These are phyloP conservation scores for Pollenia labialis DNA, from an alignment of 2,888 invertebrate genomes.

Conservation along the genomic window DNA sequence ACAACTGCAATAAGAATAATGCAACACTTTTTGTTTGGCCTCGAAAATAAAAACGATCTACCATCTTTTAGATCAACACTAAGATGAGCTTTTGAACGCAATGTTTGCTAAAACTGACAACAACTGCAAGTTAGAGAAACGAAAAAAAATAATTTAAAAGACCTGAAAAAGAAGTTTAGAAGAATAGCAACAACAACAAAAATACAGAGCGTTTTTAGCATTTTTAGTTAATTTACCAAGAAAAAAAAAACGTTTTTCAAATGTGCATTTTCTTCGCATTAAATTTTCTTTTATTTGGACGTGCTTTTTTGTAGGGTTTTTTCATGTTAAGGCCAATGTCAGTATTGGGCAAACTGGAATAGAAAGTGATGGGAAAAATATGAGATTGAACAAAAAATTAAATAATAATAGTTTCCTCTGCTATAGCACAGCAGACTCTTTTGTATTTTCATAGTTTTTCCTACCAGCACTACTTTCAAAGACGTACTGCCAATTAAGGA, in stretches of 20 bases:
- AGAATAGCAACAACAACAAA: background rate
- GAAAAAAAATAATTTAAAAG: slow-evolving; percentile 2
- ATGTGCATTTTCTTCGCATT: slow-evolving; percentile 73
- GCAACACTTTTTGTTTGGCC: slow-evolving; percentile 52
- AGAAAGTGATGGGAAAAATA: background rate
- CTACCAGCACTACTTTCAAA: too few relatives aligned
- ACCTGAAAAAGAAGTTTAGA: background rate
- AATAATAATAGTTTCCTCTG: too few relatives aligned
- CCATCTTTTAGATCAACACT: slow-evolving; percentile 49
- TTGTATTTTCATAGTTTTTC: too few relatives aligned
- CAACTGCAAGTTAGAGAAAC: background rate
- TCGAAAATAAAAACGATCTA: background rate
- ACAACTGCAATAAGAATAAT: slow-evolving; percentile 37
- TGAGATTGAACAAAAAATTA: too few relatives aligned
- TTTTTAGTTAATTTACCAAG: slow-evolving; percentile 83
- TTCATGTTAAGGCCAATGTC: background rate
- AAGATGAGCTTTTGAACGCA: slow-evolving; percentile 22
- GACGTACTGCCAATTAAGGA: too few relatives aligned
- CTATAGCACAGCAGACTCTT: too few relatives aligned
- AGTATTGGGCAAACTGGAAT: slow-evolving; percentile 2
- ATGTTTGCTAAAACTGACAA: slow-evolving; percentile 33
- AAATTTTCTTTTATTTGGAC: slow-evolving; percentile 49
- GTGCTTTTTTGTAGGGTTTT: slow-evolving; percentile 47
- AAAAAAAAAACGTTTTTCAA: slow-evolving; percentile 80
- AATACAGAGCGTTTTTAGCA: slow-evolving; percentile 80